Conservation (phyloP, 2,113 vertebrate species). For the Ictalurus furcatus region DNA sequence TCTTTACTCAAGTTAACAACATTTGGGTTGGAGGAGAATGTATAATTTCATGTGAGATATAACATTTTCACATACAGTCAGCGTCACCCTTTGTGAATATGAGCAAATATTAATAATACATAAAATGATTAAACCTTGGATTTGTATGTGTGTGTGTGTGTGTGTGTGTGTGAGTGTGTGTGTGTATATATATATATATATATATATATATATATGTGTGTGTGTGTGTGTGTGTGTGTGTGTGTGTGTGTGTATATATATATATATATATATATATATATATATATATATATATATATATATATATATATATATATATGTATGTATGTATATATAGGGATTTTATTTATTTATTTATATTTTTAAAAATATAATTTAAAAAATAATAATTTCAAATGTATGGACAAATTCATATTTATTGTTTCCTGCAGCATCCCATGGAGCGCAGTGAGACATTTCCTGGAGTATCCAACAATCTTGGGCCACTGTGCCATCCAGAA, state of each 20-base stretch:
- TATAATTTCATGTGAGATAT: background rate
- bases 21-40: background rate
- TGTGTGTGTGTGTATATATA: too few relatives aligned
- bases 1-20: background rate
- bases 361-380: background rate
- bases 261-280: too few relatives aligned
- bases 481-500: background rate
- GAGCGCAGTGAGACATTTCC: background rate
- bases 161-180: too few relatives aligned
- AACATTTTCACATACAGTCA: background rate
- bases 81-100: background rate
- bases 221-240: too few relatives aligned
- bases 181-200: too few relatives aligned
- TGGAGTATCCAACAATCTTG: background rate
- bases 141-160: too few relatives aligned
- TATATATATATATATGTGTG: too few relatives aligned
- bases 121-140: background rate
- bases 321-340: background rate
- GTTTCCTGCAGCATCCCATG: background rate
- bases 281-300: too few relatives aligned
- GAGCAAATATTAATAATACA: background rate
- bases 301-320: too few relatives aligned
- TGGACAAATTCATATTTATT: background rate
- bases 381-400: background rate
- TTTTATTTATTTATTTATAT: background rate